Evolutionary conservation across 64 coral and sea anemone species (phyloP).

Genomic region (Acropora tenuis): DNA sequence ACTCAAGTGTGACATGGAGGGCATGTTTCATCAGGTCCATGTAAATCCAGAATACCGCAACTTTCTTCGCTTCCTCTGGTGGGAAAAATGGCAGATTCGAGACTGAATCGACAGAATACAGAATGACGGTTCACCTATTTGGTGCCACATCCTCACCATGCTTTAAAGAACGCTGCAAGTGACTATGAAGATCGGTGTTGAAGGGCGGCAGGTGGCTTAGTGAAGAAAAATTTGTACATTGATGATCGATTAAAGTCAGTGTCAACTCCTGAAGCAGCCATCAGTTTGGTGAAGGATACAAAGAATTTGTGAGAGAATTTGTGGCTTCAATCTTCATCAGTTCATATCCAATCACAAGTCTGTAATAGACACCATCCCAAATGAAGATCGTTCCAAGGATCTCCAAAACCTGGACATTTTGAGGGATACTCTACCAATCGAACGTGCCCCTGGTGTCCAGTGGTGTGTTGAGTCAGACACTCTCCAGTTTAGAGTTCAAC

Average conservation of each 20-base stretch:
- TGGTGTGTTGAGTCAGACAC: constrained; percentile 38
- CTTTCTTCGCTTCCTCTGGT: constrained; percentile 57
- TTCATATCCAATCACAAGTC: constrained; percentile 4
- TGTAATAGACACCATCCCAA: not conserved
- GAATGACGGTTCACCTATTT: too few relatives aligned
- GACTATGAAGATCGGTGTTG: not conserved
- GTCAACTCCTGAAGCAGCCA: not conserved
- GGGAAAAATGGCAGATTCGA: not conserved
- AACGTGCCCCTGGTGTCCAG: constrained; percentile 8
- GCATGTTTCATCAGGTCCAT: too few relatives aligned
- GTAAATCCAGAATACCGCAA: constrained; percentile 8
- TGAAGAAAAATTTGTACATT: not conserved
- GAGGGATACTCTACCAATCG: not conserved
- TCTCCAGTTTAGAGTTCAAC: constrained; percentile 12
- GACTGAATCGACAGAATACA: too few relatives aligned
- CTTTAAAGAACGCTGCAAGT: not conserved
- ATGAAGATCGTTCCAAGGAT: not conserved
- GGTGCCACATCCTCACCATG: not conserved
- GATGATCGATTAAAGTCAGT: constrained; percentile 17
- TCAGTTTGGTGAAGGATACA: not conserved
- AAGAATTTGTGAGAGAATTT: not conserved
- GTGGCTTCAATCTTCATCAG: constrained; percentile 24
- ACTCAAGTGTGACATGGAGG: too few relatives aligned
- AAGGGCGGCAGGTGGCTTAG: not conserved
- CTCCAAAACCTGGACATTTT: not conserved